These are phyloP conservation scores for Cnemophilus loriae DNA, from an alignment of 2,113 vertebrate species.

Conservation along the genomic window DNA sequence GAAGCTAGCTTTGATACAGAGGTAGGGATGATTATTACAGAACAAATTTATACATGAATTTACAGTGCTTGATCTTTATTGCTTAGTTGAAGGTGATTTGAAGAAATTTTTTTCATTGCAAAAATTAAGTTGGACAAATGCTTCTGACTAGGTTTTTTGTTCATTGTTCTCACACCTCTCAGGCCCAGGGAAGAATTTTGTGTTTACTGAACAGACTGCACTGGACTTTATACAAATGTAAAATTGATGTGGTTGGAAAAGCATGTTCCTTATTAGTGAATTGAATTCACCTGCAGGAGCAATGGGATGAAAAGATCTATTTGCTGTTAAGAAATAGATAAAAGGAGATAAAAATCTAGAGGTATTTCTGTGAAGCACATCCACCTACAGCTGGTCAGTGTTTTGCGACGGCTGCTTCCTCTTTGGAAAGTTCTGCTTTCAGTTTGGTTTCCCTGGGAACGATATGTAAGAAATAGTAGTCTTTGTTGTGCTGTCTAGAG, in stretches of 20 bases:
- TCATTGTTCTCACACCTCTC: neutral
- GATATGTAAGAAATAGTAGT: neutral
- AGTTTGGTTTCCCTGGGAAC: constrained; percentile 45
- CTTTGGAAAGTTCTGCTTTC: constrained; percentile 48
- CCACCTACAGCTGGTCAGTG: constrained; percentile 7
- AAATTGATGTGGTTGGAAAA: neutral
- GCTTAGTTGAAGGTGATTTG: neutral
- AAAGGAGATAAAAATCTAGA: neutral
- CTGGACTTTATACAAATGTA: neutral
- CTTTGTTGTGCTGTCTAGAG: constrained; percentile 13
- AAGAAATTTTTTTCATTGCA: neutral
- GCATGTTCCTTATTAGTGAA: neutral
- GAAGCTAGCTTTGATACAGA: neutral
- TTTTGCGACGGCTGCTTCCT: neutral
- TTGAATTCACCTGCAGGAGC: neutral
- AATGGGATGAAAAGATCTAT: neutral
- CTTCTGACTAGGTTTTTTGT: neutral
- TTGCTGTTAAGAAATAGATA: neutral
- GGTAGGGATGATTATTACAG: neutral
- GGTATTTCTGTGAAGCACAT: neutral
- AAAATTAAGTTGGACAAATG: neutral
- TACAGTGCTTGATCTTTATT: neutral
- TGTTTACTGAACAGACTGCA: neutral
- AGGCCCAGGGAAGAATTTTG: neutral
- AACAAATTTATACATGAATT: neutral